Base-by-base conservation (phyloP, 1,140 invertebrate species). In the Aphidius gifuensis region DNA sequence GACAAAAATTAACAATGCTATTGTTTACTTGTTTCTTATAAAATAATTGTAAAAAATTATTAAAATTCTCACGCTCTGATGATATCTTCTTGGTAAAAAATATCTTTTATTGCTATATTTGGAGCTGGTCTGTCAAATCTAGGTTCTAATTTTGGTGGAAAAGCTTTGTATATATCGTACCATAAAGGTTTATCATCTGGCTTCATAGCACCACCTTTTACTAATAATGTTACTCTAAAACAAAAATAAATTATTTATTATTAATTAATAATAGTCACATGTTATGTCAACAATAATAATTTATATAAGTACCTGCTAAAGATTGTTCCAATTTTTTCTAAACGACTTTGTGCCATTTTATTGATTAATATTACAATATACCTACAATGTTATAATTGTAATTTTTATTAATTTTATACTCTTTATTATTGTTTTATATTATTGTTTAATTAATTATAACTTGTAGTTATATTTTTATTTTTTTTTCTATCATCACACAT, bases 61-160 rank as follows among this genome's bases (percentile, higher is more conserved):
- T 46, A 38, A 45, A 51, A 6, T 32, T 59, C 87, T 85, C 86
- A 94, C 92, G 88, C 92, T 87, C 94, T 83, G n/a, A 93, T 81
- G 58, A 83, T 72, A 82, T 97, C 95, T 83, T 97, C 94, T 65
- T 86, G 79, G 71, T 96, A 97, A 61, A 94, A 87, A 62, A 97
- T 93, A 50, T 85, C 75, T 67, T 75, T 83, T 9, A 93, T 77
- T 50, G 85, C 73, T 44, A 84, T 77, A 16, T 84, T 77, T 2
- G 85, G 80, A 45, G 83, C 80, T 39, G 84, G 83, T 69, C 90
- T 83, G 51, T 88, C 85, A 80, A 83, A 92, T 44, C 77, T 78
- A 6, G 94, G 94, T 71, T 92, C 88, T 47, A 85, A 74, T 66
- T 88, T 87, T 4, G 95, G 94, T 6, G 93, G 94, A 81, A 94